Evolutionary conservation across 2,888 invertebrate genomes (phyloP).

Genomic region (Macrostomum cliftonense): DNA sequence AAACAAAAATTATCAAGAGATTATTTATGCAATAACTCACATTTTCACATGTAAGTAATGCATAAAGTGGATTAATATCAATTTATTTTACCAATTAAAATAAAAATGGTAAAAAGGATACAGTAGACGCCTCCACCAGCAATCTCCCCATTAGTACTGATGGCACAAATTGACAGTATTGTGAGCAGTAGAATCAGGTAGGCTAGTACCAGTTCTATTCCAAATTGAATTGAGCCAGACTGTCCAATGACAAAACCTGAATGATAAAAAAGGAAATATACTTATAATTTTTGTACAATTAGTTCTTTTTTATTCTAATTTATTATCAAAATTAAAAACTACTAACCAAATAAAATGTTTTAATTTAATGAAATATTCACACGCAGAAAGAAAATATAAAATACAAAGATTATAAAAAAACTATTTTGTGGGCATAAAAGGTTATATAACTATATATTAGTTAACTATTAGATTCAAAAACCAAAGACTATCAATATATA

Average conservation of each 20-base stretch:
- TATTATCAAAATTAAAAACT: no score
- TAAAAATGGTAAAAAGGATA: slow-evolving; percentile 45
- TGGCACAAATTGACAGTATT: slow-evolving; percentile 87
- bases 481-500: no score
- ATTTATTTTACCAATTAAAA: no score
- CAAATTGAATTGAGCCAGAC: slow-evolving; percentile 67
- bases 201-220: slow-evolving; percentile 70
- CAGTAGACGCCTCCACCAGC: slow-evolving; percentile 98
- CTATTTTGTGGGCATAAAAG: no score
- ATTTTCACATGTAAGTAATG: no score
- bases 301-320: neutral
- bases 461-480: no score
- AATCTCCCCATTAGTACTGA: slow-evolving; percentile 94
- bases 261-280: slow-evolving; percentile 22
- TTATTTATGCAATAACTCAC: no score
- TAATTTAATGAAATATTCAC: neutral
- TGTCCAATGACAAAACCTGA: slow-evolving; percentile 88
- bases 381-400: neutral
- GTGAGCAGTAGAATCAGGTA: slow-evolving; percentile 86
- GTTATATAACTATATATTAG: neutral
- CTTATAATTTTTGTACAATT: neutral
- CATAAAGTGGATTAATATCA: no score
- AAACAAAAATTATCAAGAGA: no score
- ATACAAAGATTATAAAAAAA: neutral
- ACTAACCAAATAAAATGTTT: no score